Evolutionary conservation across 2,113 vertebrate genomes (phyloP).

Genomic region (Pholis gunnellus): DNA sequence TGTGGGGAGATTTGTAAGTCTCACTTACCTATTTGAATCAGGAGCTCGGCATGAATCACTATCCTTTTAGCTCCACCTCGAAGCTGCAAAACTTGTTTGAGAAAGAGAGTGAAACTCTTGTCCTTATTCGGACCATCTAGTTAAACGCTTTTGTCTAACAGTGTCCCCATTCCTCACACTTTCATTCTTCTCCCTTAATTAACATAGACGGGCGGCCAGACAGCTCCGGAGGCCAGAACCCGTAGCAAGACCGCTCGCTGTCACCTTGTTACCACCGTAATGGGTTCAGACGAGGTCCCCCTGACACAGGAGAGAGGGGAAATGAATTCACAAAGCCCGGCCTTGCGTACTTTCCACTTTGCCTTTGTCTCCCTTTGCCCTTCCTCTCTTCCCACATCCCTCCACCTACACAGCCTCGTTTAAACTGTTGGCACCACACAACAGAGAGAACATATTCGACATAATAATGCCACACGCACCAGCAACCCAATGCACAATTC

Average conservation of each 20-base stretch:
- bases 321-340: constrained; percentile 62
- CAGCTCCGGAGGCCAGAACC: constrained; percentile 67
- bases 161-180: constrained; percentile 49
- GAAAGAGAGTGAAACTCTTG: constrained; percentile 23
- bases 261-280: constrained; percentile 76
- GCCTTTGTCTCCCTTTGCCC: constrained; percentile 43
- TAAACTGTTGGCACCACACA: constrained; percentile 41
- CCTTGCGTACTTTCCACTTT: constrained; percentile 42
- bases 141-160: constrained; percentile 69
- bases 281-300: constrained; percentile 71
- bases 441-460: constrained; percentile 47
- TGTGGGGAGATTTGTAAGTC: constrained; percentile 31
- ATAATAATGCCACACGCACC: constrained; percentile 49
- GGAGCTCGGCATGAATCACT: constrained; percentile 3
- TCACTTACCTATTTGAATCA: constrained; percentile 31
- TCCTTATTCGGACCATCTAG: constrained; percentile 41
- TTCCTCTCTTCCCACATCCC: constrained; percentile 9
- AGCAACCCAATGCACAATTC: constrained; percentile 48
- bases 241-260: constrained; percentile 60
- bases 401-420: constrained; percentile 30
- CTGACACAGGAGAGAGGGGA: constrained; percentile 55
- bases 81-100: constrained; percentile 35
- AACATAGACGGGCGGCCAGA: constrained; percentile 73
- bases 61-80: constrained; percentile 39
- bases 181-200: constrained; percentile 68